Evolutionary conservation across 2,113 vertebrate species (phyloP).

Genomic region (Rhea pennata): DNA sequence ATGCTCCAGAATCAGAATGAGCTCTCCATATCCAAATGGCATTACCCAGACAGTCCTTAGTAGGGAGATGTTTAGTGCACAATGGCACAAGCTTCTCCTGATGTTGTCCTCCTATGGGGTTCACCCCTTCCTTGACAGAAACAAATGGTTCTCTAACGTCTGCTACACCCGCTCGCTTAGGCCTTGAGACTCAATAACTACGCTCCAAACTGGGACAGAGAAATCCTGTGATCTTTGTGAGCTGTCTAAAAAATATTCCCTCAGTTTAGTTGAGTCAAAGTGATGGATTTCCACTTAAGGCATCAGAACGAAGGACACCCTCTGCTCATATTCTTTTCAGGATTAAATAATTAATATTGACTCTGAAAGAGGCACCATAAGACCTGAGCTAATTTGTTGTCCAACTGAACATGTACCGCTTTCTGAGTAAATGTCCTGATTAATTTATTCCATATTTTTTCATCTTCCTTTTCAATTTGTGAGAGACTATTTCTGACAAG

Average conservation of each 20-base stretch:
- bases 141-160: background rate
- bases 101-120: background rate
- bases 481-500: background rate
- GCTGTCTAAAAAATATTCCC: background rate
- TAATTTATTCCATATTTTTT: background rate
- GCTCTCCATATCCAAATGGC: background rate
- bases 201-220: background rate
- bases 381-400: background rate
- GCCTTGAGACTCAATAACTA: background rate
- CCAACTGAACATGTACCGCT: background rate
- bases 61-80: background rate
- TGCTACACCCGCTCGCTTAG: background rate
- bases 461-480: background rate
- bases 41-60: background rate
- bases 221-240: background rate
- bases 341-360: background rate
- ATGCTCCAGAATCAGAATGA: background rate
- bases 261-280: background rate
- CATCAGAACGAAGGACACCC: background rate
- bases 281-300: fast-evolving
- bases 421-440: background rate
- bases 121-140: background rate
- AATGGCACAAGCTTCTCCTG: background rate
- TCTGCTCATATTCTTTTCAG: background rate
- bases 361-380: background rate